phyloP scores from a whole-genome alignment of 2,888 invertebrate genomes.

The Noctua janthina region DNA sequence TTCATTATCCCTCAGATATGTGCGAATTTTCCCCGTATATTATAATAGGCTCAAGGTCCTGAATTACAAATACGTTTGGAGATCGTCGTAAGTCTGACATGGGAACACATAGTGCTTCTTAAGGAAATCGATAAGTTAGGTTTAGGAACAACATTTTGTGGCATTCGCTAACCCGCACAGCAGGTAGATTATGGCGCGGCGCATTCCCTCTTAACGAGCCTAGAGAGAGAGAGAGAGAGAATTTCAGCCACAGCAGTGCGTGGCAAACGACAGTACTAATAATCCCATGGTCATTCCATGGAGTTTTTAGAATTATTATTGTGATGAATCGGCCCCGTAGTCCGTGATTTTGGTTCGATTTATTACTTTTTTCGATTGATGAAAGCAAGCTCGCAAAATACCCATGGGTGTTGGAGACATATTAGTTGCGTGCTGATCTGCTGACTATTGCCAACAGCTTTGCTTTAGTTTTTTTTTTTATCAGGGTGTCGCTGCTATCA shows the following conservation, averaged over 20 bases:
- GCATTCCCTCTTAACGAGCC: not conserved
- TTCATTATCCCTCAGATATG: not conserved
- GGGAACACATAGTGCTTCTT: not conserved
- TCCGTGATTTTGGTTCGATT: not conserved
- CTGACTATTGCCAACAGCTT: not conserved
- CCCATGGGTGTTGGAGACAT: not conserved
- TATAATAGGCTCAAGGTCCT: not conserved
- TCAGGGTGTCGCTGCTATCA: not conserved
- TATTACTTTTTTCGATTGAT: not conserved
- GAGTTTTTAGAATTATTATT: not conserved
- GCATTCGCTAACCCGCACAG: not conserved
- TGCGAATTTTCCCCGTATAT: not conserved
- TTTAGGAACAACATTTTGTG: not conserved
- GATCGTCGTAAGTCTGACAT: not conserved
- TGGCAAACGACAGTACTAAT: not conserved
- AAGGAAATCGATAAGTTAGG: not conserved
- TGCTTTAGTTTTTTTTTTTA: not conserved
- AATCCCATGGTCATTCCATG: not conserved
- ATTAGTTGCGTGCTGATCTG: not conserved
- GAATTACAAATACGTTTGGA: not conserved
- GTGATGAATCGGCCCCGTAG: not conserved
- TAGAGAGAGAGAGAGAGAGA: not conserved
- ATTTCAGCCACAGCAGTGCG: not conserved
- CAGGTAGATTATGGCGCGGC: not conserved
- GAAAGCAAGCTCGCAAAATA: not conserved